A percentile compares a stretch with the other conserved stretches of the same genome.
These are phyloP conservation scores for Astropecten irregularis DNA, from an alignment of 53 echinoderm and acorn worm species.

Conservation along the genomic window DNA sequence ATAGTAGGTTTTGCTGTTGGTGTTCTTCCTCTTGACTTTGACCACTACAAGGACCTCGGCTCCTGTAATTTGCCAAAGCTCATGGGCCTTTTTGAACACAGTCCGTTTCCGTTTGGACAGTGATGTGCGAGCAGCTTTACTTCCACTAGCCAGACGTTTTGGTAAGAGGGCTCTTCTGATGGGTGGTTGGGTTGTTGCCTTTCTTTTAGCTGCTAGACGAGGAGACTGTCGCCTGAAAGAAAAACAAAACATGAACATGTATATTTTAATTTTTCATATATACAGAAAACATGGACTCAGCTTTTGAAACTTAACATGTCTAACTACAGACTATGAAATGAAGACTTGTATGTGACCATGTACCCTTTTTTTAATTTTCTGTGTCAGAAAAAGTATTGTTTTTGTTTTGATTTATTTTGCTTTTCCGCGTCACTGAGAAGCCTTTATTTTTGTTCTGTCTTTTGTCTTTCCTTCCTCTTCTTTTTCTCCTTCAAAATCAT, in stretches of 20 bases:
- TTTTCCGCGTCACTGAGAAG: no score
- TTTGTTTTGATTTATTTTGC: no score
- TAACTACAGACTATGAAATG: no score
- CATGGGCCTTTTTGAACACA: slow-evolving; percentile 3
- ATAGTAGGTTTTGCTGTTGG: neutral
- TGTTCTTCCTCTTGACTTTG: slow-evolving; percentile 10
- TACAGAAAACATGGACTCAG: neutral
- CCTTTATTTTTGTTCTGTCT: no score
- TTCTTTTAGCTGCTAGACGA: slow-evolving; percentile 1
- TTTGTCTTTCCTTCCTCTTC: no score
- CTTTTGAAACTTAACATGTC: neutral
- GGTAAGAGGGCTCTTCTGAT: slow-evolving; percentile 5
- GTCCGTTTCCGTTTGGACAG: neutral
- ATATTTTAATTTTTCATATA: neutral
- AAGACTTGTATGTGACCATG: no score
- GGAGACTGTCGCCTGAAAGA: neutral
- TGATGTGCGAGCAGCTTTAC: neutral
- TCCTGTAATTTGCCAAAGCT: slow-evolving; percentile 1
- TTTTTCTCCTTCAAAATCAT: no score
- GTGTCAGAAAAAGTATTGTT: no score
- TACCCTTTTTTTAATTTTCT: no score
- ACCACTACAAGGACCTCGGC: slow-evolving; percentile 19
- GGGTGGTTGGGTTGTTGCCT: neutral
- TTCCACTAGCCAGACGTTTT: slow-evolving; percentile 1
- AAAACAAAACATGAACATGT: neutral